A percentile compares a stretch with the other conserved stretches of the same genome.
These are phyloP conservation scores for Sylvilagus bachmani DNA, from an alignment of 2,113 vertebrate species.

Conservation along the genomic window DNA sequence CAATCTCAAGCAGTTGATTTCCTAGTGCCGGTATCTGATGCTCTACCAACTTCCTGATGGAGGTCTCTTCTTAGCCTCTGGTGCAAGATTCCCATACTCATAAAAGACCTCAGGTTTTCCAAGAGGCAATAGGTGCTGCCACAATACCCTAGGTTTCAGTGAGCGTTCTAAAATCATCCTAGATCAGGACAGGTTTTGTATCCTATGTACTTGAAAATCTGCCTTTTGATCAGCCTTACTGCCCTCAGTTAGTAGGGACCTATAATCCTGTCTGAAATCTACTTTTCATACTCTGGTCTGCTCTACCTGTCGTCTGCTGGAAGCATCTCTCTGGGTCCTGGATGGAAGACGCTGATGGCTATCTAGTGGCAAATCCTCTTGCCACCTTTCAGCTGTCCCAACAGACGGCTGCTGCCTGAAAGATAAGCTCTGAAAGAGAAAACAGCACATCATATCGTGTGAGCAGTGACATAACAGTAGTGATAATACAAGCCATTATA, in stretches of 20 bases:
- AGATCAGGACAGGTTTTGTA: background rate
- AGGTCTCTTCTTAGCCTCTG: background rate
- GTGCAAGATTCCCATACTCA: background rate
- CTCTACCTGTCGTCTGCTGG: slow-evolving; percentile 54
- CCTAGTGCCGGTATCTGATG: background rate
- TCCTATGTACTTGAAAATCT: background rate
- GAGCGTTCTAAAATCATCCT: slow-evolving; percentile 10
- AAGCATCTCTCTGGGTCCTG: slow-evolving; percentile 25
- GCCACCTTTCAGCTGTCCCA: slow-evolving; percentile 36
- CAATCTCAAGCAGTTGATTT: background rate
- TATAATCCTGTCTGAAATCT: background rate
- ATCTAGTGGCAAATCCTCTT: slow-evolving; percentile 25
- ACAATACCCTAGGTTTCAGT: background rate
- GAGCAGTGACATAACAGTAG: background rate
- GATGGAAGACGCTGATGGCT: background rate
- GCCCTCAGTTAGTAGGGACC: background rate
- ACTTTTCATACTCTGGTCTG: background rate
- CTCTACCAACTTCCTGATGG: background rate
- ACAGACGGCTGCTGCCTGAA: slow-evolving; percentile 34
- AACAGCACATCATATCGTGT: background rate
- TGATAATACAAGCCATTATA: slow-evolving; percentile 35
- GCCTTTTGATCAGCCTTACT: background rate
- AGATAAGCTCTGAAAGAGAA: slow-evolving; percentile 65
- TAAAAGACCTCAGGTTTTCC: background rate
- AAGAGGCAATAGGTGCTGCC: background rate